A percentile compares a stretch with the other conserved stretches of the same genome.
These are phyloP conservation scores for Pangasius djambal DNA, from an alignment of 2,797 vertebrate genomes.

Conservation along the genomic window DNA sequence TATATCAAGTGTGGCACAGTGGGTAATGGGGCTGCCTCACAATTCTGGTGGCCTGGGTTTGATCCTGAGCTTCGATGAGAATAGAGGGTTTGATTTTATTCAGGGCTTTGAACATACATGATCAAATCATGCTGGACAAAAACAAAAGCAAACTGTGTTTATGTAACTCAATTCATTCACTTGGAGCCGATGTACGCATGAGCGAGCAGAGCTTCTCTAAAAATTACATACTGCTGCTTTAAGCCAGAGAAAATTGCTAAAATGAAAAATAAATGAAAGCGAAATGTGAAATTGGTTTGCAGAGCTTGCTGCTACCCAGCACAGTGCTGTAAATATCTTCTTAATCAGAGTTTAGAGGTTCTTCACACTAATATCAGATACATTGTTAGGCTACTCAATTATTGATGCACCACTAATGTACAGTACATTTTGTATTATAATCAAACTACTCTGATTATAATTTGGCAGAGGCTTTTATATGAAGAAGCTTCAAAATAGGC, in stretches of 20 bases:
- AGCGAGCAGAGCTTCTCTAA: background rate
- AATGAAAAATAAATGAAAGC: background rate
- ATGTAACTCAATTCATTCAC: background rate
- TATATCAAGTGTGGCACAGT: background rate
- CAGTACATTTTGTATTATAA: background rate
- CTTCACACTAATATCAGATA: background rate
- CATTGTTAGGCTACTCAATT: background rate
- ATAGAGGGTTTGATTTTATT: background rate
- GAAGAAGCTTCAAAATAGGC: background rate
- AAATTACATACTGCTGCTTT: background rate
- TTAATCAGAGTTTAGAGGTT: background rate
- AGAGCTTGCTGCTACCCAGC: background rate
- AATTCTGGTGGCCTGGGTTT: background rate
- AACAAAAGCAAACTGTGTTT: background rate
- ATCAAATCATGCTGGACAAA: background rate
- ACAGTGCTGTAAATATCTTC: background rate
- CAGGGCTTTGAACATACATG: background rate
- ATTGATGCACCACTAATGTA: background rate
- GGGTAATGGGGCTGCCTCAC: background rate
- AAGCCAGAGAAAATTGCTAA: background rate
- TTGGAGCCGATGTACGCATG: background rate
- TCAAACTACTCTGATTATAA: slow-evolving; percentile 7
- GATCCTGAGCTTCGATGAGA: background rate
- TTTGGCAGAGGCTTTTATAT: background rate
- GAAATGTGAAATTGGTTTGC: background rate